Base-by-base conservation (phyloP, 2,888 invertebrate genomes). In the Ectemnius lituratus region DNA sequence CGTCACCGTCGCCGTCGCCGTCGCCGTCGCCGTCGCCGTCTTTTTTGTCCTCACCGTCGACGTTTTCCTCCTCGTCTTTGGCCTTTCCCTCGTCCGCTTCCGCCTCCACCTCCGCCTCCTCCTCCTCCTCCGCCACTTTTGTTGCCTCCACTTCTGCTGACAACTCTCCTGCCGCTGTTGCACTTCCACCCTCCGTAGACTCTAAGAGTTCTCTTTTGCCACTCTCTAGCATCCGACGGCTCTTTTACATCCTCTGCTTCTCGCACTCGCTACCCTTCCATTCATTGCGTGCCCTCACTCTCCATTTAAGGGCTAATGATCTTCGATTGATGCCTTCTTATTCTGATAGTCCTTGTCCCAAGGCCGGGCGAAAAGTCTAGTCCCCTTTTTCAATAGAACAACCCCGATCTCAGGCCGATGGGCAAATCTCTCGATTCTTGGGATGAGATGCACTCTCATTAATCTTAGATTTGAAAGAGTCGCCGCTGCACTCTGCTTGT, bases 191-290 rank as follows among this genome's bases (percentile, higher is more conserved):
- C 52, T 16, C 16, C 4, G 14, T 6, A 11, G 16, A 52, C 60
- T 62, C 57, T 6, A 60, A 59, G 61, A 65, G n/a, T 61, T 65
- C 66, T 69, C 67, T 63, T 66, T 67, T 61, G 64, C 71, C 63
- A 70, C 66, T 67, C 72, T 71, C 59, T 71, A 56, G 76, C 68
- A 64, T 78, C 80, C 75, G 72, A 78, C 71, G 76, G 75, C 37
- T 37, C 37, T 37, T 11, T 37, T 11, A 37, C 37, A 65, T 70
- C 27, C 58, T 28, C 47, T 11, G 8, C 37, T 8, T 8, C 37
- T 37, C 37, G 2, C 1, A 37, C 37, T 8, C 37, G 37, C 37
- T 37, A 37, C 37, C 37, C 37, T 6, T 8, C 37, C 11, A 37
- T 11, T 37, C 8, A 37, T 37, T 37, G 37, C 37, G 5, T 6